phyloP scores from a whole-genome alignment of 2,113 vertebrate genomes.

The Toxotes chatareus region DNA sequence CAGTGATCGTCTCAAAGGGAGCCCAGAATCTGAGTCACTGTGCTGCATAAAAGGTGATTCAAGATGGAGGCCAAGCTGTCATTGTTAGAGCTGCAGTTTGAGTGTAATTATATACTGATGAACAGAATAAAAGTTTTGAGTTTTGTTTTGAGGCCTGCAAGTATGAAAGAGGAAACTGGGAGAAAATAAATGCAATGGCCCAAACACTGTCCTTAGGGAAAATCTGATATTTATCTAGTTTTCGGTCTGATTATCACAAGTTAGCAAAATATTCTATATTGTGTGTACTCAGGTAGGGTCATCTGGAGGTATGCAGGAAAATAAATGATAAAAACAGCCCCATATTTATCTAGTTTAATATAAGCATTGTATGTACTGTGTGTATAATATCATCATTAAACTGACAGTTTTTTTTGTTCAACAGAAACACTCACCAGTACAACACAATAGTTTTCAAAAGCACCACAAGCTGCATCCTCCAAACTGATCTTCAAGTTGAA shows the following conservation, averaged over 20 bases:
- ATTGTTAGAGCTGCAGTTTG: conserved; percentile 5
- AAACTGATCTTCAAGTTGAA: too few species aligned
- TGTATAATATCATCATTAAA: too few species aligned
- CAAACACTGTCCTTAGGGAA: conserved; percentile 22
- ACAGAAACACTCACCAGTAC: too few species aligned
- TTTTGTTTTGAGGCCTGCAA: too few species aligned
- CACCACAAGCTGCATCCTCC: too few species aligned
- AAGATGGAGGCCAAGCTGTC: not conserved
- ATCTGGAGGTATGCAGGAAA: too few species aligned
- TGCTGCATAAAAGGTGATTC: not conserved
- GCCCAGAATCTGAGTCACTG: not conserved
- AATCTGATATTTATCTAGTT: too few species aligned
- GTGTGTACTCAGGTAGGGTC: conserved; percentile 41
- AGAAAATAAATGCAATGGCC: too few species aligned
- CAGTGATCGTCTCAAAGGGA: conserved; percentile 27
- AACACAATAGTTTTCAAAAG: not conserved
- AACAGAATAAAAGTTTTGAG: conserved; percentile 14
- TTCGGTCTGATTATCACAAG: conserved; percentile 50
- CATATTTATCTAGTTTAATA: too few species aligned
- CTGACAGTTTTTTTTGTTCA: not conserved
- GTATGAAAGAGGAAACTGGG: too few species aligned
- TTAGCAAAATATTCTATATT: conserved; percentile 37
- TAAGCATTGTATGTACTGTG: not conserved
- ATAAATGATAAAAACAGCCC: not conserved
- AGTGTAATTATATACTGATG: conserved; percentile 5